A percentile compares a stretch with the other conserved stretches of the same genome.
phyloP scores from a whole-genome alignment of 2,113 vertebrate genomes.

The Gavialis gangeticus region DNA sequence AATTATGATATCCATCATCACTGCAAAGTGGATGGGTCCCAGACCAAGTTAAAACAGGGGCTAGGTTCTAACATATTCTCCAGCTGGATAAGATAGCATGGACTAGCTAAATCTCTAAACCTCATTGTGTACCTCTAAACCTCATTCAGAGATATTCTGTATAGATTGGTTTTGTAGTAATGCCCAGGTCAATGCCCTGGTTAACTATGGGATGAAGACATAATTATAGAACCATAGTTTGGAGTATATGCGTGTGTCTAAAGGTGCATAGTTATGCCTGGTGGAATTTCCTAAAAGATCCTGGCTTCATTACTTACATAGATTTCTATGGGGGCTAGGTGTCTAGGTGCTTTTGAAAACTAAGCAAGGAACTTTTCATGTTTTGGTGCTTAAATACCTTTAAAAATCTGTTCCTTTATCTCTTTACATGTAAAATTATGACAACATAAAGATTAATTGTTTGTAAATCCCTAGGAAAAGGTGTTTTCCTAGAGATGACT shows the following conservation, averaged over 20 bases:
- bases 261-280: not conserved
- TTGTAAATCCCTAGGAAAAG: not conserved
- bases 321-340: not conserved
- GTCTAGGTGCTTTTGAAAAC: not conserved
- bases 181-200: not conserved
- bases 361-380: not conserved
- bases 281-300: not conserved
- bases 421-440: not conserved
- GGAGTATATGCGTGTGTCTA: not conserved
- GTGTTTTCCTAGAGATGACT: not conserved
- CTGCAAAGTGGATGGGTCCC: not conserved
- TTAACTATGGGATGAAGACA: not conserved
- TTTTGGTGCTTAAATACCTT: not conserved
- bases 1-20: not conserved
- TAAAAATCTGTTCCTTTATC: not conserved
- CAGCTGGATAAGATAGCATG: not conserved
- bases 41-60: not conserved
- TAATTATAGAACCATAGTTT: not conserved
- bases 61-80: accelerated
- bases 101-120: not conserved
- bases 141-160: not conserved
- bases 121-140: not conserved
- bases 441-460: not conserved
- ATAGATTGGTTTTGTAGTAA: not conserved
- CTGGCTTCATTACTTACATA: not conserved